A percentile compares a stretch with the other conserved stretches of the same genome.
These are phyloP conservation scores for Asbolus verrucosus DNA, from an alignment of 1,140 invertebrate genomes.

Conservation along the genomic window DNA sequence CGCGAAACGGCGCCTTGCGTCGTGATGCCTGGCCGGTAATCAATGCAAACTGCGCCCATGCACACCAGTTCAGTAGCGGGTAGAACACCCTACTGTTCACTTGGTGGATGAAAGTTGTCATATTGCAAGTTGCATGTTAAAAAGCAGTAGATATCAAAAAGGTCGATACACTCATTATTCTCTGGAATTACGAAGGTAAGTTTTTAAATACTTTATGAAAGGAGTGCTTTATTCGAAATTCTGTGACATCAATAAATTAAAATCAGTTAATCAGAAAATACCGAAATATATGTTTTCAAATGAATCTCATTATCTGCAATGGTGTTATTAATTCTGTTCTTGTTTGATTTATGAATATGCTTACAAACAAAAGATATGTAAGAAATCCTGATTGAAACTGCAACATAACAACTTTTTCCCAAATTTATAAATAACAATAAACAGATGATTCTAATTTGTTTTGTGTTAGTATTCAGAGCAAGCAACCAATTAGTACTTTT, in stretches of 20 bases:
- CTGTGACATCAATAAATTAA: too few species aligned
- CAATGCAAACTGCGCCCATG: slow-evolving; percentile 40
- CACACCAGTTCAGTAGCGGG: slow-evolving; percentile 38
- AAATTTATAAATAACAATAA: too few species aligned
- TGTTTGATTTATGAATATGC: too few species aligned
- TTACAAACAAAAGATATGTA: too few species aligned
- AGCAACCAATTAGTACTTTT: slow-evolving; percentile 11
- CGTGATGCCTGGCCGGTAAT: slow-evolving; percentile 33
- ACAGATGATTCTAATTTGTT: too few species aligned
- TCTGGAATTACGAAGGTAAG: slow-evolving; percentile 26
- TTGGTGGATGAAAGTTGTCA: not conserved
- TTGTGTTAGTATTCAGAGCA: too few species aligned
- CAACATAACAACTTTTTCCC: too few species aligned
- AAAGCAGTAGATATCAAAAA: slow-evolving; percentile 26
- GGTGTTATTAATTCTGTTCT: too few species aligned
- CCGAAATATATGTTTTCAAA: too few species aligned
- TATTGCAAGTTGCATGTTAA: slow-evolving; percentile 33
- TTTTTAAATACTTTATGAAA: slow-evolving; percentile 4
- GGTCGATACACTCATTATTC: slow-evolving; percentile 41
- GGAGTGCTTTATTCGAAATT: not conserved
- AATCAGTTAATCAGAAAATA: too few species aligned
- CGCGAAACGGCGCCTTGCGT: slow-evolving; percentile 35
- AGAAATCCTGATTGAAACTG: too few species aligned
- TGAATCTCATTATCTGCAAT: too few species aligned
- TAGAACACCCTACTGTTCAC: slow-evolving; percentile 6